Conservation (phyloP, 2,888 invertebrate genomes). For the Zaprionus obscuricornis region DNA sequence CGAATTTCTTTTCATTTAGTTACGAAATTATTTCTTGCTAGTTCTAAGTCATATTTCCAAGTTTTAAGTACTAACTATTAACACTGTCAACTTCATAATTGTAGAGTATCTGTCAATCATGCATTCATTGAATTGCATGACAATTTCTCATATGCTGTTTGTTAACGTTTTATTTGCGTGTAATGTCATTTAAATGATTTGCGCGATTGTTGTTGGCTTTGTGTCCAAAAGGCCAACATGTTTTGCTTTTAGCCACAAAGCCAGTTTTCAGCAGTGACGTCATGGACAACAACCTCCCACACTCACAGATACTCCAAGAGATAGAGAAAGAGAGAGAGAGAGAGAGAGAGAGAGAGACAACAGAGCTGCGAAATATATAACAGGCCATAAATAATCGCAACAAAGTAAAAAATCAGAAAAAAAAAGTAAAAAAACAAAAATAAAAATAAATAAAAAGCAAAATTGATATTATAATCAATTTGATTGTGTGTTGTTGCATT, state of each 20-base stretch:
- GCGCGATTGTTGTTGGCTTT: constrained; percentile 57
- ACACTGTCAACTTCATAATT: neutral
- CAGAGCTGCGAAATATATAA: constrained; percentile 55
- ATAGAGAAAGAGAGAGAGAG: constrained; percentile 12
- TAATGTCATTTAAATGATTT: constrained; percentile 77
- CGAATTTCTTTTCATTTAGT: too few relatives aligned
- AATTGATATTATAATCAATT: constrained; percentile 32
- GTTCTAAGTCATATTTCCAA: too few relatives aligned
- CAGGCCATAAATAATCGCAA: constrained; percentile 64
- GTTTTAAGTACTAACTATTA: too few relatives aligned
- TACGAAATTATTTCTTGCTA: too few relatives aligned
- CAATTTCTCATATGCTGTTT: constrained; percentile 37
- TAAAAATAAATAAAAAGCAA: neutral
- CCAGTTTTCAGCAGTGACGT: constrained; percentile 64
- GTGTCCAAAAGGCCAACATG: constrained; percentile 69
- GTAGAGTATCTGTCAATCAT: constrained; percentile 28
- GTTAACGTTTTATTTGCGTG: constrained; percentile 67
- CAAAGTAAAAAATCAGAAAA: constrained; percentile 10
- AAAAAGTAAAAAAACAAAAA: neutral
- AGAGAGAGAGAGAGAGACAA: constrained; percentile 10
- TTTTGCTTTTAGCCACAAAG: constrained; percentile 43
- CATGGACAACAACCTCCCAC: constrained; percentile 66
- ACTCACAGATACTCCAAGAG: constrained; percentile 20
- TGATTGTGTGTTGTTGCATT: constrained; percentile 29
- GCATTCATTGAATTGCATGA: neutral